Evolutionary conservation across 2,113 vertebrate genomes (phyloP).

Genomic region (Phocoena sinus): DNA sequence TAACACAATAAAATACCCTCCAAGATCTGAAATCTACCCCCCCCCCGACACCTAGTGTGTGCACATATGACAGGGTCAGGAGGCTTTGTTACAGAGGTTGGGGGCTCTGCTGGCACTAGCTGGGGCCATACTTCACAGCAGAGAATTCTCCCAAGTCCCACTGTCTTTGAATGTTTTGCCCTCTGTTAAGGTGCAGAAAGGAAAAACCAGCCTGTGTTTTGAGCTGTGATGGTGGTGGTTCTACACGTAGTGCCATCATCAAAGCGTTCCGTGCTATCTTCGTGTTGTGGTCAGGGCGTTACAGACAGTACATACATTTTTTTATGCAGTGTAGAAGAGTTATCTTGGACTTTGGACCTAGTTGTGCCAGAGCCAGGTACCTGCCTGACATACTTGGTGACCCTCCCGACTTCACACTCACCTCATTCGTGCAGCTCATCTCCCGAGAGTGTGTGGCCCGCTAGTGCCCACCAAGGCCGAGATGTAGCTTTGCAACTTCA

Average conservation of each 20-base stretch:
- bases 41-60: fast-evolving
- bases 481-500: background rate
- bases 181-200: too few species aligned
- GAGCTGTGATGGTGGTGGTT: background rate
- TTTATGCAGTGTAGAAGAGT: fast-evolving
- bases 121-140: background rate
- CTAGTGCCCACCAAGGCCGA: background rate
- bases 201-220: background rate
- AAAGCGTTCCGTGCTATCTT: fast-evolving
- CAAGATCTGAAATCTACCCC: too few species aligned
- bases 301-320: fast-evolving
- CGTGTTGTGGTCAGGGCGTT: fast-evolving
- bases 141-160: background rate
- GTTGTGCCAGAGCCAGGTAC: fast-evolving
- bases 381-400: background rate
- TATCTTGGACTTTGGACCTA: background rate
- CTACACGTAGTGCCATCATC: fast-evolving
- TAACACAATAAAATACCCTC: too few species aligned
- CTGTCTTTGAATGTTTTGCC: fast-evolving
- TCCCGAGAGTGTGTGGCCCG: background rate
- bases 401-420: background rate
- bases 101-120: background rate
- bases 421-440: background rate
- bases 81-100: background rate
- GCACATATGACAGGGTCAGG: background rate